These are phyloP conservation scores for Oxyura jamaicensis DNA, from an alignment of 2,113 vertebrate species.

Conservation along the genomic window DNA sequence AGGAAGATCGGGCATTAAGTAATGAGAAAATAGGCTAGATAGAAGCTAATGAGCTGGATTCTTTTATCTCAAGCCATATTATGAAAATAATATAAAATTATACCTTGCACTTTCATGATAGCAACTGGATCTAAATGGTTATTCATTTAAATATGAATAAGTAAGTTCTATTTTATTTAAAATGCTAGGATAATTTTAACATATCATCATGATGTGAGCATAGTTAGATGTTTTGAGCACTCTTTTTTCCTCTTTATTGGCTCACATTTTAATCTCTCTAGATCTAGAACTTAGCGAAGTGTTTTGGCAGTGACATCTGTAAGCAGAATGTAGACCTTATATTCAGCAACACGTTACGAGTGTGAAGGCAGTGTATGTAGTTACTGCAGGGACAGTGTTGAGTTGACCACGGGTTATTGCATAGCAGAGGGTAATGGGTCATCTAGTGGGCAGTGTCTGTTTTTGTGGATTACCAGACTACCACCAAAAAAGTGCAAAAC, in stretches of 20 bases:
- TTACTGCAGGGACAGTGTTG: not conserved
- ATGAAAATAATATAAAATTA: conserved; percentile 85
- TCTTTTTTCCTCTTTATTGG: not conserved
- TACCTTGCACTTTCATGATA: conserved; percentile 77
- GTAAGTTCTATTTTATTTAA: conserved; percentile 69
- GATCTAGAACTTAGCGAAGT: not conserved
- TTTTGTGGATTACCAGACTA: not conserved
- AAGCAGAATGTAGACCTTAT: not conserved
- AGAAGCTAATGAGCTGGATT: conserved; percentile 79
- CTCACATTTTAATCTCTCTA: conserved; percentile 3
- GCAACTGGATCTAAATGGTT: conserved; percentile 75
- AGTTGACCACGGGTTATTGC: not conserved
- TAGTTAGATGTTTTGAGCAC: conserved; percentile 40
- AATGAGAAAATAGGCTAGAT: conserved; percentile 79
- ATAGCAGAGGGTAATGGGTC: not conserved
- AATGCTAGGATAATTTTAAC: conserved; percentile 73
- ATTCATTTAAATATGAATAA: conserved; percentile 84
- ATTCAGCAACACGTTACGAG: not conserved
- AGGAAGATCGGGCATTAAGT: conserved; percentile 75
- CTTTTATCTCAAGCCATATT: conserved; percentile 82
- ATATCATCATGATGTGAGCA: conserved; percentile 45
- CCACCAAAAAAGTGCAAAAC: not conserved
- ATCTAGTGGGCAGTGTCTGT: not conserved
- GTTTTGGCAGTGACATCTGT: conserved; percentile 11
- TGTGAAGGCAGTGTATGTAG: not conserved